Conservation (phyloP, 2,113 vertebrate species). For the Tragelaphus imberbis region DNA sequence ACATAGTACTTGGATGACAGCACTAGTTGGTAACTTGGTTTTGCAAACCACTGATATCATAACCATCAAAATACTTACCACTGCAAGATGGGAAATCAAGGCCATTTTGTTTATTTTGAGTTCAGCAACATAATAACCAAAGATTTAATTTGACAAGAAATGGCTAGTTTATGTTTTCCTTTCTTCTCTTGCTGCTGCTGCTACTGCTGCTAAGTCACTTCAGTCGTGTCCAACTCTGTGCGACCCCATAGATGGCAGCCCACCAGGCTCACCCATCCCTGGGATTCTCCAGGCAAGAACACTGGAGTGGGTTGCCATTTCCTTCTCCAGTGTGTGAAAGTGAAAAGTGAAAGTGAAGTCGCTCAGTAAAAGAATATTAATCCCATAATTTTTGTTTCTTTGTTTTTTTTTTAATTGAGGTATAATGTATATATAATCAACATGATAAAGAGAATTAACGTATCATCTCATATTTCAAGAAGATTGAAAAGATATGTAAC, state of each 20-base stretch:
- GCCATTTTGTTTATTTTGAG: neutral
- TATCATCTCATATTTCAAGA: neutral
- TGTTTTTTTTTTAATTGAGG: neutral
- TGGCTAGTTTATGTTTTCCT: neutral
- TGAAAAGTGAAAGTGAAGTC: no score
- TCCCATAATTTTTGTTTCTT: neutral
- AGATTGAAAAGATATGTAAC: neutral
- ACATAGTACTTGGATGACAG: neutral
- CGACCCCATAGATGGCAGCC: no score
- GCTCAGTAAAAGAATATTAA: neutral
- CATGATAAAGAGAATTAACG: neutral
- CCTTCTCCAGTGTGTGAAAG: no score
- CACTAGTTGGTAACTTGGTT: neutral
- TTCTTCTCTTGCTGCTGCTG: neutral
- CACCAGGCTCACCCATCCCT: no score
- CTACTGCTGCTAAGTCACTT: no score
- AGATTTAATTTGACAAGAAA: neutral
- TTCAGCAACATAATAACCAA: neutral
- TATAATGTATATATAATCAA: neutral
- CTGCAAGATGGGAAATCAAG: neutral
- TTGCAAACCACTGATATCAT: neutral
- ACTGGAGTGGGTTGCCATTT: no score
- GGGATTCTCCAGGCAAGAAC: no score
- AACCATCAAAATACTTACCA: neutral
- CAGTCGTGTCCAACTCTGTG: no score